phyloP scores from a whole-genome alignment of 2,888 invertebrate genomes.

The Xanthia icteritia region DNA sequence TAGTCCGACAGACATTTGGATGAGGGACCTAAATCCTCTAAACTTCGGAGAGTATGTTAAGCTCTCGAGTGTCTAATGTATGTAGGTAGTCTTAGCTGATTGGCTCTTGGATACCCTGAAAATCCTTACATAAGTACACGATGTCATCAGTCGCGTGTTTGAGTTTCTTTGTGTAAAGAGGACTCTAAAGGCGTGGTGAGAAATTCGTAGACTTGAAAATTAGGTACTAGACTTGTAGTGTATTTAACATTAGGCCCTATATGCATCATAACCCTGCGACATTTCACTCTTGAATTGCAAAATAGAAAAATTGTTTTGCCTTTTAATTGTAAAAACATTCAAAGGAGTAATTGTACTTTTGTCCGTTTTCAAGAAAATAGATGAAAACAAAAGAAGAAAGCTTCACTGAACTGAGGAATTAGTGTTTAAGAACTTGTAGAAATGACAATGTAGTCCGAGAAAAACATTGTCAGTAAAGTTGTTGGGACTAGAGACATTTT shows the following conservation, averaged over 20 bases:
- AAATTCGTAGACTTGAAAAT: slow-evolving; percentile 1
- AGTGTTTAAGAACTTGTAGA: slow-evolving; percentile 32
- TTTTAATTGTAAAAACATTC: slow-evolving; percentile 47
- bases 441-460: slow-evolving; percentile 20
- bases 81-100: slow-evolving; percentile 54
- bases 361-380: slow-evolving; percentile 26
- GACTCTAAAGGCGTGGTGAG: slow-evolving; percentile 4
- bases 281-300: not conserved
- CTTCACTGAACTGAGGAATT: slow-evolving; percentile 33
- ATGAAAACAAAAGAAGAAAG: slow-evolving; percentile 34
- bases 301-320: slow-evolving; percentile 19
- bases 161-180: slow-evolving; percentile 24
- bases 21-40: slow-evolving; percentile 61
- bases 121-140: slow-evolving; percentile 42
- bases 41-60: slow-evolving; percentile 57
- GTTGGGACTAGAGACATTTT: not conserved
- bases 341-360: slow-evolving; percentile 29
- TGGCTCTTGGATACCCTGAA: slow-evolving; percentile 55
- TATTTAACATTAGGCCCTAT: not conserved
- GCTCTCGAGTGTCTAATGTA: slow-evolving; percentile 42
- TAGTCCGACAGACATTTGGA: slow-evolving; percentile 58
- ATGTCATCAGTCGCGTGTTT: slow-evolving; percentile 41
- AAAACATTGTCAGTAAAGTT: not conserved
- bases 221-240: not conserved
- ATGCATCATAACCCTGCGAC: not conserved